These are phyloP conservation scores for Amiota communis DNA, from an alignment of 2,888 invertebrate genomes.

Conservation along the genomic window DNA sequence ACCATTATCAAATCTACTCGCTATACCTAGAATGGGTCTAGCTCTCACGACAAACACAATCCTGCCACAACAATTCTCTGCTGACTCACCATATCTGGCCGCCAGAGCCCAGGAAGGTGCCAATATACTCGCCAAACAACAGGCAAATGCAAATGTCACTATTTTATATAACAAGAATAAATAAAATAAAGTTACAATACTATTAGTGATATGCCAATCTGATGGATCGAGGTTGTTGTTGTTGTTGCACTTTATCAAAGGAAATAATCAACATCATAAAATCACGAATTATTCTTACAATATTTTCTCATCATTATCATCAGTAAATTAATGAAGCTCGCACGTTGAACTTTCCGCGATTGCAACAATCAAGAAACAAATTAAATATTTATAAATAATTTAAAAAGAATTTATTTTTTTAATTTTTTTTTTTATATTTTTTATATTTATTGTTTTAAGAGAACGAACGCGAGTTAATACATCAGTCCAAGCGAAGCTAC, in stretches of 20 bases:
- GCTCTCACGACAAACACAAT: background rate
- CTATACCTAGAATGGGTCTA: background rate
- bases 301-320: background rate
- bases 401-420: background rate
- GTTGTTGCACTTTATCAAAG: no score
- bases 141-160: conserved; percentile 12
- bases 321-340: no score
- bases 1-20: conserved; percentile 7
- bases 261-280: no score
- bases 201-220: no score
- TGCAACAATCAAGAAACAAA: no score
- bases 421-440: background rate
- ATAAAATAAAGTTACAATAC: background rate
- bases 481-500: conserved; percentile 14
- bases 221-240: no score
- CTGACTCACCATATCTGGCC: background rate
- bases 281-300: background rate
- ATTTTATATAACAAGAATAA: background rate
- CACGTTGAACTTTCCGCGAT: no score
- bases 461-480: background rate
- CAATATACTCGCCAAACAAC: background rate
- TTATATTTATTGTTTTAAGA: background rate
- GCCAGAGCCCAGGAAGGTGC: background rate
- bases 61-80: background rate
- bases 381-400: background rate